Base-by-base conservation (phyloP, 2,113 vertebrate genomes). In the Limnothrissa miodon region DNA sequence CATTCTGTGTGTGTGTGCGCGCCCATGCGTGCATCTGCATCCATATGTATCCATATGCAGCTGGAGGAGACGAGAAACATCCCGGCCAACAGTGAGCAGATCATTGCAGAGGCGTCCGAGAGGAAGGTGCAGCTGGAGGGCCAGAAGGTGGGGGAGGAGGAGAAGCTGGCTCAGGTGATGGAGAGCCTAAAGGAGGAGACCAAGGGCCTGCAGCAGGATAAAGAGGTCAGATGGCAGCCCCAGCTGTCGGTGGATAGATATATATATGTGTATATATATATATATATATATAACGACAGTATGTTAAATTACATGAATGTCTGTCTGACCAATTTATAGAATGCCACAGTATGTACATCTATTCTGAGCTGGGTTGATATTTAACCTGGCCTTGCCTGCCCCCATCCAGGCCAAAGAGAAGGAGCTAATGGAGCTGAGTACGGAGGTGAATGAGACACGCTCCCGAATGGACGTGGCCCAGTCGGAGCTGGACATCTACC, bases 401-500 rank as follows among this genome's bases (percentile, higher is more conserved):
- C n/a, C n/a, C n/a, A n/a, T n/a, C 86, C 91, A 99, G 98, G 91
- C 70, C 85, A 96, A 93, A 91, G 97, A 99, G 90, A 94, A 95
- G 39, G 95, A 97, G 91, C 95, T 99, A n/a, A 93, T 99, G 96
- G 95, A 94, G 86, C 93, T 99, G 23, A 98, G 95, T 74, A 97
- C 95, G 92, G 92, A 86, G 0, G 97, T 99, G 85, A 97, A 96
- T 23, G 96, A 99, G 92, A 95, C 96, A 0, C 95, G 96, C 44
- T 99, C 98, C 17, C 94, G 90, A 59, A 96, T 96, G 96, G 96
- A 98, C 1, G 87, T 99, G 0, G 95, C 96, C 1, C 97, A 97
- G 25, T 96, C 96, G 0, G 98, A 99, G 89, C 94, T 99, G 9
- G 97, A 99, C 85, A 95, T 99, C 81, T 97, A 98, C 86, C 95